A percentile compares a stretch with the other conserved stretches of the same genome.
phyloP scores from a whole-genome alignment of 2,888 invertebrate species.

The Orchestes rusci region DNA sequence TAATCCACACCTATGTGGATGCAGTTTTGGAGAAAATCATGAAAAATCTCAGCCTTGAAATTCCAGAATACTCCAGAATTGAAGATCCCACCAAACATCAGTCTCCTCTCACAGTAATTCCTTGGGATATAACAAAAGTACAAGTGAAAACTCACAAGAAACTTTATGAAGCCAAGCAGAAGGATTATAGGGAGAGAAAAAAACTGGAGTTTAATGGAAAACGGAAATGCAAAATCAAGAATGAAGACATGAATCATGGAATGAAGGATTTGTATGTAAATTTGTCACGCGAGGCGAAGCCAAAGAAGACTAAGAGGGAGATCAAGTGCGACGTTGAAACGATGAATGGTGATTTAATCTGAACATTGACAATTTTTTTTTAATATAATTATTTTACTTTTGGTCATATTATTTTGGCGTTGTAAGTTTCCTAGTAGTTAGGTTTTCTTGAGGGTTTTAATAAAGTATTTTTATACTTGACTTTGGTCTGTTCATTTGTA shows the following conservation, averaged over 20 bases:
- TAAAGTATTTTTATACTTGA: too few relatives aligned
- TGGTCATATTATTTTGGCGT: too few relatives aligned
- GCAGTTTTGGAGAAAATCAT: conserved; percentile 68
- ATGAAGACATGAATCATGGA: background rate
- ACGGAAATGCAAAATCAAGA: conserved; percentile 2
- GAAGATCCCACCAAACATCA: conserved; percentile 61
- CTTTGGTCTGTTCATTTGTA: too few relatives aligned
- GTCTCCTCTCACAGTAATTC: conserved; percentile 43
- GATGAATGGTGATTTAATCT: too few relatives aligned
- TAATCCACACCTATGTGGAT: conserved; percentile 86
- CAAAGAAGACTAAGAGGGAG: too few relatives aligned
- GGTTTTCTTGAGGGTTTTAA: too few relatives aligned
- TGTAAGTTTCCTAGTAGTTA: too few relatives aligned
- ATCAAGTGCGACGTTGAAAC: too few relatives aligned
- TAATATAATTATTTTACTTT: too few relatives aligned
- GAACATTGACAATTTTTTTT: too few relatives aligned
- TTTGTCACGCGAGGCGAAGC: too few relatives aligned
- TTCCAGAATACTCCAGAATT: conserved; percentile 60
- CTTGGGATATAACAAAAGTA: conserved; percentile 66
- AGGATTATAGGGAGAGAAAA: conserved; percentile 36
- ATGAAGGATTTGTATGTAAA: too few relatives aligned
- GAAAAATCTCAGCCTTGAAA: conserved; percentile 63
- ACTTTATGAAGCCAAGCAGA: conserved; percentile 50
- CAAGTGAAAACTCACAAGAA: conserved; percentile 56
- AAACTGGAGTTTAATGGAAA: conserved; percentile 22